A percentile compares a stretch with the other conserved stretches of the same genome.
phyloP scores from a whole-genome alignment of 30 jellyfish, hydroid and myxozoan species.

The Hydractinia echinata region DNA sequence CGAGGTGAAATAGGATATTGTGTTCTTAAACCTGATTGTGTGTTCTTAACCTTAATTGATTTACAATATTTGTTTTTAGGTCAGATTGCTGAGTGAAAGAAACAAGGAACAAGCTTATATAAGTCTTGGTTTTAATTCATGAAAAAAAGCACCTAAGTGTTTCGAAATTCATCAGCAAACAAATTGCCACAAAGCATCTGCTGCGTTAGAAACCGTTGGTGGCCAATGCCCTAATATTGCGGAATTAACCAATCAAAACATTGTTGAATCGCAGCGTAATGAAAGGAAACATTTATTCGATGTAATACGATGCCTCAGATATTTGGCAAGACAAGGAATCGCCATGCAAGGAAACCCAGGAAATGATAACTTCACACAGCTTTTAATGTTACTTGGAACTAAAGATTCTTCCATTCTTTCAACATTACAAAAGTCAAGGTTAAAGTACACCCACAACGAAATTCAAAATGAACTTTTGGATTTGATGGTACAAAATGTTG shows the following conservation, averaged over 20 bases:
- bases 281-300: conserved; percentile 7
- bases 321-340: conserved; percentile 17
- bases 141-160: conserved; percentile 1
- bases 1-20: too few species aligned
- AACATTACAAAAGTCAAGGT: neutral
- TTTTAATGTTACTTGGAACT: neutral
- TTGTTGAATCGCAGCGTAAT: neutral
- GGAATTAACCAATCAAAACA: neutral
- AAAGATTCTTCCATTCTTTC: neutral
- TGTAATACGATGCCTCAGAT: neutral
- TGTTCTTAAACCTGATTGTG: too few species aligned
- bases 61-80: neutral
- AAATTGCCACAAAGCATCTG: conserved; percentile 4
- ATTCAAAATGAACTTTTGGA: conserved; percentile 7
- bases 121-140: conserved; percentile 16
- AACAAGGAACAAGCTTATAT: conserved; percentile 39
- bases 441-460: conserved; percentile 1
- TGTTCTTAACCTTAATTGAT: too few species aligned
- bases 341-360: conserved; percentile 7
- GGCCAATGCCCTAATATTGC: neutral
- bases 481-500: conserved; percentile 18
- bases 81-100: conserved; percentile 22
- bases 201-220: neutral
- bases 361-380: neutral
- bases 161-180: conserved; percentile 12